Percentiles rank a stretch among this genome's conserved stretches.
Evolutionary conservation across 2,113 vertebrate genomes (phyloP).

Genomic region (Ctenomys sociabilis): DNA sequence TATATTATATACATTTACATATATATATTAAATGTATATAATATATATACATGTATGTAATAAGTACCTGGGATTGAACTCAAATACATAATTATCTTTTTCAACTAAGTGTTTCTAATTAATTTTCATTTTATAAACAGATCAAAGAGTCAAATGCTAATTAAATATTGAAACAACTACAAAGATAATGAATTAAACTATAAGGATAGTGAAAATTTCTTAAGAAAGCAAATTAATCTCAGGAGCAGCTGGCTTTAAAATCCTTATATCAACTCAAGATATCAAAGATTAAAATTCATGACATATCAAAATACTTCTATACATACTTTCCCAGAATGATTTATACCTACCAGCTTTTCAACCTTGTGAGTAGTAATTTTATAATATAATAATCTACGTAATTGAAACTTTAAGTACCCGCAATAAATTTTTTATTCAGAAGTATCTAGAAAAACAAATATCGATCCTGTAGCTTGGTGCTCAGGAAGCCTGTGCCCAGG

Average conservation of each 20-base stretch:
- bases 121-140: constrained; percentile 43
- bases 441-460: background rate
- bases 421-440: background rate
- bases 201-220: background rate
- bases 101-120: constrained; percentile 24
- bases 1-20: no score
- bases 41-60: no score
- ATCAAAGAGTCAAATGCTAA: background rate
- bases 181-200: background rate
- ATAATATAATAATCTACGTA: background rate
- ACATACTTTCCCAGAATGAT: background rate
- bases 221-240: constrained; percentile 33
- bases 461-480: background rate
- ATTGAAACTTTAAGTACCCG: constrained; percentile 13
- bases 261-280: background rate
- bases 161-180: background rate
- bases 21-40: no score
- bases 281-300: background rate
- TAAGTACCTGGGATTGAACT: background rate
- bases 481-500: background rate
- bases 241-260: background rate
- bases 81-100: background rate
- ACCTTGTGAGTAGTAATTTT: background rate
- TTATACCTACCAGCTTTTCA: background rate
- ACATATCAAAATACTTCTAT: background rate